Evolutionary conservation across 2,797 vertebrate genomes (phyloP).

Genomic region (Borostomias antarcticus): DNA sequence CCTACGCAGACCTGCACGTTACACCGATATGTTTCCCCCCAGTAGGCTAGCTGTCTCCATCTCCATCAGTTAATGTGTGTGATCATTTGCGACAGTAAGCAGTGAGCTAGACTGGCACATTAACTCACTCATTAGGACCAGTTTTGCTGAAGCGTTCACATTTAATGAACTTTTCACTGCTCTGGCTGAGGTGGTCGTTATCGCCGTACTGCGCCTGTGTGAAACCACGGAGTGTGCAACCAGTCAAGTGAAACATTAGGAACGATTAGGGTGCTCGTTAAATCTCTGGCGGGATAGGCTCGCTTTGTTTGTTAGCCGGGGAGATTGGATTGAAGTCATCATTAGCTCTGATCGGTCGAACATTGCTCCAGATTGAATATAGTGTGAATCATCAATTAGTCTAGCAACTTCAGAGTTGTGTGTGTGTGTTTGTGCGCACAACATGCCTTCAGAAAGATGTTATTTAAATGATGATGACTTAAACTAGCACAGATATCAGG

Average conservation of each 20-base stretch:
- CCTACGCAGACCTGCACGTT: background rate
- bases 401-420: background rate
- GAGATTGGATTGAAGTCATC: conserved; percentile 39
- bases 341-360: conserved; percentile 18
- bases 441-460: background rate
- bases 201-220: conserved; percentile 23
- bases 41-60: too few relatives aligned
- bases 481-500: background rate
- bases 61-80: background rate
- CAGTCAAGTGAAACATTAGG: conserved; percentile 47
- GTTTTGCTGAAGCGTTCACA: conserved; percentile 46
- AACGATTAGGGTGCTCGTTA: conserved; percentile 60
- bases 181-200: conserved; percentile 43
- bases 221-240: conserved; percentile 33
- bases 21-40: too few relatives aligned
- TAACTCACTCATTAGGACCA: conserved; percentile 35
- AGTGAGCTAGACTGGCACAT: conserved; percentile 33
- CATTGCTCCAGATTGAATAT: conserved; percentile 37
- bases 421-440: background rate
- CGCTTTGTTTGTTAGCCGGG: conserved; percentile 39
- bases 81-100: conserved; percentile 9
- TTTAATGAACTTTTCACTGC: conserved; percentile 49
- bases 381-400: conserved; percentile 37
- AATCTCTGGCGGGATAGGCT: conserved; percentile 62
- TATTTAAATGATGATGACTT: background rate